phyloP scores from a whole-genome alignment of 2,797 vertebrate genomes.

The Sebastes baramenuke region DNA sequence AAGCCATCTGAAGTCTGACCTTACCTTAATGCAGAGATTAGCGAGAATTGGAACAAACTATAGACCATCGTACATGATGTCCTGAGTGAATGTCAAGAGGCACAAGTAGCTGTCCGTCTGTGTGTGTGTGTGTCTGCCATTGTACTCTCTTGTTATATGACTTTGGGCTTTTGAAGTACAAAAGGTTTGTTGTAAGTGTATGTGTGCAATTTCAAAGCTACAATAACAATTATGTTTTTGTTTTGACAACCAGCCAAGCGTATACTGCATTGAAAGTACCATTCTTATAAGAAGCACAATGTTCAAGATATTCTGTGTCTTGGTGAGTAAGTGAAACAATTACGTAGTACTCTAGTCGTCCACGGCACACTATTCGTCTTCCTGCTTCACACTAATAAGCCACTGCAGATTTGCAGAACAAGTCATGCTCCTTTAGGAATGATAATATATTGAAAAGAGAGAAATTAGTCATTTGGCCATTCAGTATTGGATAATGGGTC shows the following conservation, averaged over 20 bases:
- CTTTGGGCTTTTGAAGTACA: neutral
- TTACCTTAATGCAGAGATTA: neutral
- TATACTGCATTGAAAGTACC: neutral
- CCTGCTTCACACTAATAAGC: neutral
- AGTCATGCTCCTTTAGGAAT: neutral
- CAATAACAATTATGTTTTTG: neutral
- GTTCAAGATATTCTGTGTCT: neutral
- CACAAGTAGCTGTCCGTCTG: neutral
- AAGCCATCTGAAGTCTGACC: slow-evolving; percentile 7
- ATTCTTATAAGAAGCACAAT: neutral
- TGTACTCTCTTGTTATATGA: neutral
- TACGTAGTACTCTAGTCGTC: neutral
- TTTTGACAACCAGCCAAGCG: neutral
- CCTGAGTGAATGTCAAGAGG: slow-evolving; percentile 36
- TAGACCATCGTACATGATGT: neutral
- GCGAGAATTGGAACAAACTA: neutral
- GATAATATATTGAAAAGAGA: neutral
- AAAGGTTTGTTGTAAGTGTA: neutral
- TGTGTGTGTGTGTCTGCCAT: neutral
- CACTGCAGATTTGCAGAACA: neutral
- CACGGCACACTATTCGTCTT: neutral
- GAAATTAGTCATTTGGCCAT: neutral
- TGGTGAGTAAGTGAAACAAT: neutral
- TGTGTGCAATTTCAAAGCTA: neutral
- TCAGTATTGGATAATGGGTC: neutral